Percentiles rank a stretch among this genome's conserved stretches.
phyloP scores from a whole-genome alignment of 1,140 invertebrate genomes.

The Drosophila pseudoananassae region DNA sequence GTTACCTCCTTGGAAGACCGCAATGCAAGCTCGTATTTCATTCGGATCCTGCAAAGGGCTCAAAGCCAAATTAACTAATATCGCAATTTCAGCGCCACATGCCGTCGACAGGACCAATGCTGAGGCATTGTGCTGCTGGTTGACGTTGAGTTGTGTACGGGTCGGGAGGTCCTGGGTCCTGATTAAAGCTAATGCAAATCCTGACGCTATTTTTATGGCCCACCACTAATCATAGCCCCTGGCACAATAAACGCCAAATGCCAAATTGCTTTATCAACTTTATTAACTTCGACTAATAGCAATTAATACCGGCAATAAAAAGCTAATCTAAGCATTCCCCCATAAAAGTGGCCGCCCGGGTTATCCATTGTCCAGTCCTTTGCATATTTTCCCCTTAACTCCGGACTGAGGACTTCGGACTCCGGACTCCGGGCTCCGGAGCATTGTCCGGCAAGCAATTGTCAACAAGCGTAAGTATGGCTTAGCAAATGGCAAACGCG shows the following conservation, averaged over 20 bases:
- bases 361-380: constrained; percentile 57
- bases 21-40: constrained; percentile 74
- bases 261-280: constrained; percentile 82
- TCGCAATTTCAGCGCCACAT: constrained; percentile 66
- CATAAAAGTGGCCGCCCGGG: constrained; percentile 58
- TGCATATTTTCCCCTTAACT: constrained; percentile 55
- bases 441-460: constrained; percentile 61
- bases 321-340: constrained; percentile 70
- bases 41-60: constrained; percentile 52
- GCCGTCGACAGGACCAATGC: constrained; percentile 22
- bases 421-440: neutral
- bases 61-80: constrained; percentile 79
- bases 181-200: constrained; percentile 70
- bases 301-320: constrained; percentile 82
- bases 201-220: constrained; percentile 65
- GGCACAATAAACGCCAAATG: constrained; percentile 75
- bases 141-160: neutral
- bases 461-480: constrained; percentile 82
- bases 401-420: neutral
- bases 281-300: constrained; percentile 82
- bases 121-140: constrained; percentile 12
- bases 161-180: constrained; percentile 4
- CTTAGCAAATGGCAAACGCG: constrained; percentile 65
- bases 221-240: constrained; percentile 65
- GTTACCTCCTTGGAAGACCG: constrained; percentile 43